Evolutionary conservation across 2,888 invertebrate species (phyloP).

Genomic region (Acanthosepion pharaonis): DNA sequence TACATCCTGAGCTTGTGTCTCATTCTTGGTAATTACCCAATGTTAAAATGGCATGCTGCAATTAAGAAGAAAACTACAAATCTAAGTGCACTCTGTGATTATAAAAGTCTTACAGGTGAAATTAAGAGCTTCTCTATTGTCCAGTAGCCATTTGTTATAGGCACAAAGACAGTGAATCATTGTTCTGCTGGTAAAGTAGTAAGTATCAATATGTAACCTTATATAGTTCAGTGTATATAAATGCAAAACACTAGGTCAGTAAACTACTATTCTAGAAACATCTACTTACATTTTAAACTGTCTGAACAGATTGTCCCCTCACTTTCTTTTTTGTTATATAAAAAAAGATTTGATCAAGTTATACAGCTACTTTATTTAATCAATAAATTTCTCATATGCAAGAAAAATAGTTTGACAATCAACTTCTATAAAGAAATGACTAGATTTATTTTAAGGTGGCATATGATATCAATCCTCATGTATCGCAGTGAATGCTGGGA

Average conservation of each 20-base stretch:
- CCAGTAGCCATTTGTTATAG: background rate
- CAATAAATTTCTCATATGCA: background rate
- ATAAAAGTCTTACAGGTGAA: background rate
- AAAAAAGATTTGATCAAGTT: background rate
- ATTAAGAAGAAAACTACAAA: conserved; percentile 8
- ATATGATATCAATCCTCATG: too few species aligned
- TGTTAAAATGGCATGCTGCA: background rate
- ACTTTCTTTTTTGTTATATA: background rate
- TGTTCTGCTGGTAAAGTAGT: background rate
- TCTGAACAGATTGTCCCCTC: background rate
- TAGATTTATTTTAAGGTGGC: too few species aligned
- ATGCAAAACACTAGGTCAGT: background rate
- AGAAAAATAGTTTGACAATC: background rate
- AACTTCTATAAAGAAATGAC: too few species aligned
- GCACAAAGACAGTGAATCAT: conserved; percentile 20
- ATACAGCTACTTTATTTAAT: background rate
- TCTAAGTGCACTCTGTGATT: background rate
- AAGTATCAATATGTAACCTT: background rate
- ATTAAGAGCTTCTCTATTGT: conserved; percentile 7
- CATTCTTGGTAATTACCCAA: background rate
- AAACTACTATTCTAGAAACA: background rate
- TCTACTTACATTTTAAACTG: background rate
- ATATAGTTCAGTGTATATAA: conserved; percentile 11
- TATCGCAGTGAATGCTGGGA: too few species aligned
- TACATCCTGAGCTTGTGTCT: background rate